phyloP scores from a whole-genome alignment of 2,113 vertebrate species.

The Strix aluco region DNA sequence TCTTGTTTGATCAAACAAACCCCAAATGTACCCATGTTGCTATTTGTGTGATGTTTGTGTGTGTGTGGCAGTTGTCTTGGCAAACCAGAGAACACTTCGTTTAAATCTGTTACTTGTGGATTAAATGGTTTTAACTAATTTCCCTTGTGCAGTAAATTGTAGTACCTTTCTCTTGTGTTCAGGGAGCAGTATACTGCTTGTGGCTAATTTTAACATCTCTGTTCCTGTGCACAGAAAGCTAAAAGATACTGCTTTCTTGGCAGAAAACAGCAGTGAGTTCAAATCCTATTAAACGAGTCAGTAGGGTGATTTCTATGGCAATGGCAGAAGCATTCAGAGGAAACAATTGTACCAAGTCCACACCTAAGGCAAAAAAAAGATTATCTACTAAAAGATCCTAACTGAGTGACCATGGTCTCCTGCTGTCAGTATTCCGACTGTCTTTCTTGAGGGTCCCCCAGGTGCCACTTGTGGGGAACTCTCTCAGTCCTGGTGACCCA shows the following conservation, averaged over 20 bases:
- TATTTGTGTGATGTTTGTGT: background rate
- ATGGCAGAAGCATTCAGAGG: background rate
- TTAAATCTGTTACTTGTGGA: background rate
- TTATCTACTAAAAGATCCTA: background rate
- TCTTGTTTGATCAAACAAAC: background rate
- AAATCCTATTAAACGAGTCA: conserved; percentile 9
- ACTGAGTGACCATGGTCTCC: background rate
- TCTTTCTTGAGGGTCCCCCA: background rate
- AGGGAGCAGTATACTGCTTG: background rate
- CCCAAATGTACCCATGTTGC: background rate
- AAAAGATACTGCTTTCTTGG: conserved; percentile 16
- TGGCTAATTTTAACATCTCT: conserved; percentile 45
- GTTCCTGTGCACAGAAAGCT: background rate
- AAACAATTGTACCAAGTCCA: background rate
- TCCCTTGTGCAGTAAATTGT: background rate
- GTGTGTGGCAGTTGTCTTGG: background rate
- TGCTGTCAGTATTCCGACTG: too few relatives aligned
- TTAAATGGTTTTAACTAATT: background rate
- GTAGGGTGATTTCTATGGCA: background rate
- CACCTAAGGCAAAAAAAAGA: background rate
- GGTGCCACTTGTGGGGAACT: background rate
- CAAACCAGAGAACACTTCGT: background rate
- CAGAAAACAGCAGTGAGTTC: conserved; percentile 20
- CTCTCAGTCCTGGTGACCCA: background rate
- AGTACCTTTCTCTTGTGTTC: conserved; percentile 28